phyloP scores from a whole-genome alignment of 2,113 vertebrate species.

The Fregetta grallaria region DNA sequence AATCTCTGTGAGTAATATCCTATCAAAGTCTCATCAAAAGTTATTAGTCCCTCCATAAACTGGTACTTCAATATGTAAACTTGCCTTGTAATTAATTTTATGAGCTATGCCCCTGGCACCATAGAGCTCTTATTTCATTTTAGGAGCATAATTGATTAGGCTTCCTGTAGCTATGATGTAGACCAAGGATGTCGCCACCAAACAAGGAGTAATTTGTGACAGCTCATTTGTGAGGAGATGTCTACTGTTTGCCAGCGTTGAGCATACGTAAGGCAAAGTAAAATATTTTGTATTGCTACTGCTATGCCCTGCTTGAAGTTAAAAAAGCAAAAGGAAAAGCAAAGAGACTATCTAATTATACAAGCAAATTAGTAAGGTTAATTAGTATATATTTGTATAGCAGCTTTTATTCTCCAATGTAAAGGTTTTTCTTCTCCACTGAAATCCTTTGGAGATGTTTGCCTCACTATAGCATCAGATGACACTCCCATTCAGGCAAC shows the following conservation, averaged over 20 bases:
- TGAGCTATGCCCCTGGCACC: slow-evolving; percentile 55
- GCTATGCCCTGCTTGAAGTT: not conserved
- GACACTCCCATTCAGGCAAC: not conserved
- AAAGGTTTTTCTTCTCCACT: not conserved
- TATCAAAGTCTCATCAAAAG: slow-evolving; percentile 59
- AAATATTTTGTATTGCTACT: slow-evolving; percentile 35
- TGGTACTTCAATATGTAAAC: slow-evolving; percentile 65
- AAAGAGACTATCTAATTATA: not conserved
- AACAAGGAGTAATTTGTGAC: slow-evolving; percentile 52
- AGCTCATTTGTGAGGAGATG: slow-evolving; percentile 40
- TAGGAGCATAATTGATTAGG: slow-evolving; percentile 54
- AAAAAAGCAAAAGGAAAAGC: not conserved
- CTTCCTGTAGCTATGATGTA: slow-evolving; percentile 54
- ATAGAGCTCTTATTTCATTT: slow-evolving; percentile 61
- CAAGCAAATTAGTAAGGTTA: slow-evolving; percentile 2
- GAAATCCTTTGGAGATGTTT: not conserved
- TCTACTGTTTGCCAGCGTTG: not conserved
- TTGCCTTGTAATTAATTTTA: slow-evolving; percentile 69
- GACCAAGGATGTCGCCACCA: slow-evolving; percentile 36
- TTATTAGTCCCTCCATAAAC: slow-evolving; percentile 63
- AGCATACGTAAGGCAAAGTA: not conserved
- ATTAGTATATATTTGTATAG: not conserved
- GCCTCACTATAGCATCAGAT: not conserved
- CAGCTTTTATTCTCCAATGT: not conserved
- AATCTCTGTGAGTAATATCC: slow-evolving; percentile 51